Percentiles rank a stretch among this genome's conserved stretches.
phyloP scores from a whole-genome alignment of 2,888 invertebrate genomes.

The Agrochola lychnidis region DNA sequence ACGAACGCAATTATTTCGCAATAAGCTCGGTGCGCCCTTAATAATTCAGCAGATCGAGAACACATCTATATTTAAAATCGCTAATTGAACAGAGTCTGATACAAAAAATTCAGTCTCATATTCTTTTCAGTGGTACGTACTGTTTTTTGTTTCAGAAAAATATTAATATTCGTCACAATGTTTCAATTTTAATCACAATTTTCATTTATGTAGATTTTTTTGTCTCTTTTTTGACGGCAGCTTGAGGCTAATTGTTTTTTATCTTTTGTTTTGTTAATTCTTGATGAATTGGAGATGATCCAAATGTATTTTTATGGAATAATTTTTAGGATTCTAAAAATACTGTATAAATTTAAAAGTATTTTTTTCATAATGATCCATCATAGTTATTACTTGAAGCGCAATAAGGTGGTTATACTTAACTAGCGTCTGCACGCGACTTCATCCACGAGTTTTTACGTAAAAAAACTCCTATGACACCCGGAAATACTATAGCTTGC shows the following conservation, averaged over 20 bases:
- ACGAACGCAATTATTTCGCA: too few species aligned
- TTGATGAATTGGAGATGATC: neutral
- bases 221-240: neutral
- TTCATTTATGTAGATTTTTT: conserved; percentile 20
- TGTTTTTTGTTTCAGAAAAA: neutral
- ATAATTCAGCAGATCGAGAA: neutral
- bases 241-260: conserved; percentile 16
- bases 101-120: neutral
- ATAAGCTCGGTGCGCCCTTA: neutral
- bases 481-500: neutral
- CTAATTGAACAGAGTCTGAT: conserved; percentile 8
- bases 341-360: neutral
- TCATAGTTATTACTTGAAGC: neutral
- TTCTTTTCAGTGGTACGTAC: conserved; percentile 5
- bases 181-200: conserved; percentile 23
- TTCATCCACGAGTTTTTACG: too few species aligned
- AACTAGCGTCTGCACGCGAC: neutral
- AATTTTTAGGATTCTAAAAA: neutral
- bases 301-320: conserved; percentile 9
- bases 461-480: too few species aligned
- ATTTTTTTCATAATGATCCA: neutral
- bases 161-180: conserved; percentile 21
- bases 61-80: conserved; percentile 7
- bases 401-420: neutral
- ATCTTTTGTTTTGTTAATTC: conserved; percentile 16